Conservation (phyloP, 2,888 invertebrate genomes). For the Agonum fuliginosum region DNA sequence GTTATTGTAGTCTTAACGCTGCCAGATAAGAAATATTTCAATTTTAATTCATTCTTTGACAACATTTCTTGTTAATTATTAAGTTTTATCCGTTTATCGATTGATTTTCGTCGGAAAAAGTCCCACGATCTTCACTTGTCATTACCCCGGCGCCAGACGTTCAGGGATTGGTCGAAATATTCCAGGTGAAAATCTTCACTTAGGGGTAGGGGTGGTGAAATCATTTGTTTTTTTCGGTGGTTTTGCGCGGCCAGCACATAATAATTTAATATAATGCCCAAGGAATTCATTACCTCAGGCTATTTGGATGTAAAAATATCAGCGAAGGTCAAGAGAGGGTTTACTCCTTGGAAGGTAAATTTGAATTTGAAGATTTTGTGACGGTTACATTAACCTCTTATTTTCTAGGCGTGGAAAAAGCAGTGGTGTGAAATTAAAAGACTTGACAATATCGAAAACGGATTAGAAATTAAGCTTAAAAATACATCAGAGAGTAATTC, state of each 20-base stretch:
- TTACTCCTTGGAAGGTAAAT: slow-evolving; percentile 80
- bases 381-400: slow-evolving; percentile 47
- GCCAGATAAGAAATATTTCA: not conserved
- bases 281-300: slow-evolving; percentile 73
- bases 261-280: slow-evolving; percentile 45
- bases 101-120: not conserved
- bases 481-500: slow-evolving; percentile 71
- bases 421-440: slow-evolving; percentile 80
- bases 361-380: slow-evolving; percentile 60
- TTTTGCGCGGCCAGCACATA: slow-evolving; percentile 3
- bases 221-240: slow-evolving; percentile 36
- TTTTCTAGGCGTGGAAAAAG: slow-evolving; percentile 78
- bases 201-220: slow-evolving; percentile 26
- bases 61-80: slow-evolving; percentile 4
- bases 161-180: slow-evolving; percentile 37
- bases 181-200: slow-evolving; percentile 30
- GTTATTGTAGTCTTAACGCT: not conserved
- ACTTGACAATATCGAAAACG: slow-evolving; percentile 75
- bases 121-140: not conserved
- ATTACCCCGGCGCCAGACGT: not conserved
- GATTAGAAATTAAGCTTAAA: slow-evolving; percentile 76
- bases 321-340: slow-evolving; percentile 76
- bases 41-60: slow-evolving; percentile 2
- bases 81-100: not conserved
- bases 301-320: slow-evolving; percentile 81